phyloP scores from a whole-genome alignment of 2,113 vertebrate species.

The Arvicanthis niloticus region DNA sequence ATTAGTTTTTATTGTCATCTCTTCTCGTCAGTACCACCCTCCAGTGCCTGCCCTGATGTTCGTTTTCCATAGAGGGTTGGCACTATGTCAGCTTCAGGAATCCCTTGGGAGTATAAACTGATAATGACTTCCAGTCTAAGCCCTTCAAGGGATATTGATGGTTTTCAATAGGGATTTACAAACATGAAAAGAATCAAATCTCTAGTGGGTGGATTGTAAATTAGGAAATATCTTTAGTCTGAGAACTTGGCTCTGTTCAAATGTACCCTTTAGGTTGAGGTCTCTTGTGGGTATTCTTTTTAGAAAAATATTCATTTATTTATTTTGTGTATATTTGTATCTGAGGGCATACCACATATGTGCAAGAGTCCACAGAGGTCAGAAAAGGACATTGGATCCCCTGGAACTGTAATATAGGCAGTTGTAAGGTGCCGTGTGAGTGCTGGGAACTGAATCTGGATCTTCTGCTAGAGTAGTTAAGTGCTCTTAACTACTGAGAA shows the following conservation, averaged over 20 bases:
- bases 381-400: neutral
- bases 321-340: neutral
- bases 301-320: neutral
- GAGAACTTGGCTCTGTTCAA: conserved; percentile 42
- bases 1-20: neutral
- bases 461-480: neutral
- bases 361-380: neutral
- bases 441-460: neutral
- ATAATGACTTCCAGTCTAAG: conserved; percentile 51
- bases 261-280: conserved; percentile 40
- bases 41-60: neutral
- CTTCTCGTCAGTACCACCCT: neutral
- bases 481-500: neutral
- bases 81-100: conserved; percentile 12
- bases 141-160: neutral
- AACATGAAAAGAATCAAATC: conserved; percentile 29
- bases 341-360: neutral
- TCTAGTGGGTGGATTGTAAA: conserved; percentile 45
- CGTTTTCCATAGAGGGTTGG: conserved; percentile 8
- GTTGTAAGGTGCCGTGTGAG: neutral
- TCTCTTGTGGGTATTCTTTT: conserved; percentile 23
- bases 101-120: conserved; percentile 26
- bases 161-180: conserved; percentile 21
- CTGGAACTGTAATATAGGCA: neutral
- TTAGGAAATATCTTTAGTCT: conserved; percentile 18